Evolutionary conservation across 2,797 vertebrate species (phyloP).

Genomic region (Sebastes umbrosus): DNA sequence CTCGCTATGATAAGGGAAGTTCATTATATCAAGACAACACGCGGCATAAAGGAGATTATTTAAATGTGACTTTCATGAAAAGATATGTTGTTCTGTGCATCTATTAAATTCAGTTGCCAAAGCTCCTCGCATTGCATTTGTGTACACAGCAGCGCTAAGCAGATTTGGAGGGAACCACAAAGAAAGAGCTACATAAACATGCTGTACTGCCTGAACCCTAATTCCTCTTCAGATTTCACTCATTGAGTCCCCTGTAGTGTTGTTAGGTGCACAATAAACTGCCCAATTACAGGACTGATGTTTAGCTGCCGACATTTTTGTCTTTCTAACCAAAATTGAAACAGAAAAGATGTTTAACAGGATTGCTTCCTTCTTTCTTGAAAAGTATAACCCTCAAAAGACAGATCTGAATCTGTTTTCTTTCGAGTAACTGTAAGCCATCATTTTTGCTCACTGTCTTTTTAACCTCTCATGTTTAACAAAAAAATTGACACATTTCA

Average conservation of each 20-base stretch:
- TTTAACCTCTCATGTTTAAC: neutral
- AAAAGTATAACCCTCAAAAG: neutral
- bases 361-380: neutral
- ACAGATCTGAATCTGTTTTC: neutral
- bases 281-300: constrained; percentile 1
- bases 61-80: neutral
- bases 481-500: neutral
- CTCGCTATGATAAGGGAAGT: neutral
- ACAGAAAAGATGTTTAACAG: neutral
- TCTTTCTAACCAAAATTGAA: neutral
- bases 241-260: constrained; percentile 11
- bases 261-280: constrained; percentile 17
- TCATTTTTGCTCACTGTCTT: neutral
- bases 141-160: neutral
- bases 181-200: constrained; percentile 18
- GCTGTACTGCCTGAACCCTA: neutral
- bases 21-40: neutral
- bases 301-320: neutral
- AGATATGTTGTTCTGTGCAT: neutral
- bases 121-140: neutral
- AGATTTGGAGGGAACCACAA: constrained; percentile 15
- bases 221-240: constrained; percentile 24
- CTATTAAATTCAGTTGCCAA: neutral
- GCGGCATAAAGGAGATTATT: neutral
- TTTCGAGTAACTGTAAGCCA: neutral